Evolutionary conservation across 1,140 invertebrate genomes (phyloP).

Genomic region (Euura lappo): DNA sequence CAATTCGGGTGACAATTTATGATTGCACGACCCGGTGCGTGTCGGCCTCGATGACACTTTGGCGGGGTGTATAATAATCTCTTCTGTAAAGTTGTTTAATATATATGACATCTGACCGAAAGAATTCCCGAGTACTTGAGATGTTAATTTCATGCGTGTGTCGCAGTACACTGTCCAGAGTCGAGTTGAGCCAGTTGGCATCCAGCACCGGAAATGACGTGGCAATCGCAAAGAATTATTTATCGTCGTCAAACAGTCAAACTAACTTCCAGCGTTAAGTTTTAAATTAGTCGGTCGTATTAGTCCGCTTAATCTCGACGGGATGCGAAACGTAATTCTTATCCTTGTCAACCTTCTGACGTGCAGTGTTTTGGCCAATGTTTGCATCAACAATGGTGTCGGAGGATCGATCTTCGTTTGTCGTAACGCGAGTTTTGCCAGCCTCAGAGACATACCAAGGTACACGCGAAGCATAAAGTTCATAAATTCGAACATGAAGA

Average conservation of each 20-base stretch:
- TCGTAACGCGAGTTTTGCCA: background rate
- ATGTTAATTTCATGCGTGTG: conserved; percentile 1
- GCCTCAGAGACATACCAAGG: background rate
- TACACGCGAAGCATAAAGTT: background rate
- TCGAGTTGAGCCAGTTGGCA: background rate
- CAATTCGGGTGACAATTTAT: too few relatives aligned
- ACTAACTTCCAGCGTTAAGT: background rate
- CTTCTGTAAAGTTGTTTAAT: background rate
- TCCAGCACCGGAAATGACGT: conserved; percentile 6
- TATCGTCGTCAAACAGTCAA: background rate
- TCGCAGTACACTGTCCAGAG: background rate
- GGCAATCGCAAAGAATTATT: conserved; percentile 3
- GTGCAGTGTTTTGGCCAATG: background rate
- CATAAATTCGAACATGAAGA: background rate
- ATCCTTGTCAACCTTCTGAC: background rate
- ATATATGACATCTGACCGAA: background rate
- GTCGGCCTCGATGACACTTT: too few relatives aligned
- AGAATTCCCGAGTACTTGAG: background rate
- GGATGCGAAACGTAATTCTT: conserved; percentile 2
- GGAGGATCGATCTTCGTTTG: conserved; percentile 2
- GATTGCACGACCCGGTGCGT: too few relatives aligned
- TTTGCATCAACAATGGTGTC: background rate
- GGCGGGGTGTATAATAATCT: too few relatives aligned
- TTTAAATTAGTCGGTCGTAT: background rate
- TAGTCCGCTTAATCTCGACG: background rate